phyloP scores from a whole-genome alignment of 2,797 vertebrate genomes.

The Scleropages formosus region DNA sequence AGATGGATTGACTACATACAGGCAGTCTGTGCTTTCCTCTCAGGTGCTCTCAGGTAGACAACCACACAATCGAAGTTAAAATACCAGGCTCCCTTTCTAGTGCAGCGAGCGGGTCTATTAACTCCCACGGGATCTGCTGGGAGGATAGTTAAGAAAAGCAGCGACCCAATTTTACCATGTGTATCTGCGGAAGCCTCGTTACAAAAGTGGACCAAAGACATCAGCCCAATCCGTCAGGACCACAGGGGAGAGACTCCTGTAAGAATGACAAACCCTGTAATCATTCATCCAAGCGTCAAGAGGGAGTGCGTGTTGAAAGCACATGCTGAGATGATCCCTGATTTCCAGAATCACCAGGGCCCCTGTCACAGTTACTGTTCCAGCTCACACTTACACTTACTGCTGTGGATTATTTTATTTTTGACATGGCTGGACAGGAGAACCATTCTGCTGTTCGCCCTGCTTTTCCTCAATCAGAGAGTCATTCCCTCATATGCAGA shows the following conservation, averaged over 20 bases:
- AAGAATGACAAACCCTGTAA: neutral
- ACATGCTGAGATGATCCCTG: neutral
- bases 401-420: neutral
- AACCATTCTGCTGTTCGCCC: neutral
- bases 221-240: neutral
- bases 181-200: neutral
- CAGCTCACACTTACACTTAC: neutral
- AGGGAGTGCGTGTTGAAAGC: constrained; percentile 5
- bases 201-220: constrained; percentile 7
- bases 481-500: neutral
- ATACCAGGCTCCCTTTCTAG: neutral
- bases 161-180: constrained; percentile 3
- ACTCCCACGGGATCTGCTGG: constrained; percentile 16
- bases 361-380: neutral
- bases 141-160: constrained; percentile 7
- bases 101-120: neutral
- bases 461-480: neutral
- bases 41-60: too few species aligned
- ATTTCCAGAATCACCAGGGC: neutral
- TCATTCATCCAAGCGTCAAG: neutral
- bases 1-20: too few species aligned
- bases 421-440: neutral
- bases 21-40: too few species aligned
- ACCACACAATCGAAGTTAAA: neutral
- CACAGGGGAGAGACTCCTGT: neutral